These are phyloP conservation scores for Palaemon carinicauda DNA, from an alignment of 1,140 invertebrate genomes.

Conservation along the genomic window DNA sequence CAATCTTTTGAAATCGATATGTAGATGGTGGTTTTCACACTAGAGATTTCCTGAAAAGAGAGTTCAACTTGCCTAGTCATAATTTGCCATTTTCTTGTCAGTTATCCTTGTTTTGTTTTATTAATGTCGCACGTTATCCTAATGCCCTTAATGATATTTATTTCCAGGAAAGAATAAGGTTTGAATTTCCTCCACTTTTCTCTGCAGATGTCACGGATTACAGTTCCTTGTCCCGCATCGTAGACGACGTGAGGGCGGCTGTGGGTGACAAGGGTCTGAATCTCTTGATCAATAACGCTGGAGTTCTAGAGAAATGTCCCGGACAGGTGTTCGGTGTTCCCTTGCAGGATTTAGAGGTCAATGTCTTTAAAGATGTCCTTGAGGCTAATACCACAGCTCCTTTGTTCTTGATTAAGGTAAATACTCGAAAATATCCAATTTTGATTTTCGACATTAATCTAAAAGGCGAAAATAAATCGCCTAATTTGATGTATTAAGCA, in stretches of 20 bases:
- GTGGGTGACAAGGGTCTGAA: constrained; percentile 56
- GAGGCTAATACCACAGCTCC: constrained; percentile 62
- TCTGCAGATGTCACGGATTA: neutral
- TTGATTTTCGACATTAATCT: neutral
- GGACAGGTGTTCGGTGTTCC: neutral
- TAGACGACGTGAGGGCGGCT: neutral
- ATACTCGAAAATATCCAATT: neutral
- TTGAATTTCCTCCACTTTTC: neutral
- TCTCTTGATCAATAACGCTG: constrained; percentile 65
- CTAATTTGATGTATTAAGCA: neutral
- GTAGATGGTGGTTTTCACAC: too few relatives aligned
- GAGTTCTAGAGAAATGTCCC: constrained; percentile 26
- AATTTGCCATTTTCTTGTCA: too few relatives aligned
- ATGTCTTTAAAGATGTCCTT: neutral
- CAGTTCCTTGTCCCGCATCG: neutral
- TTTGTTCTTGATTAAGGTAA: constrained; percentile 61
- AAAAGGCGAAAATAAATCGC: too few relatives aligned
- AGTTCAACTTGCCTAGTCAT: too few relatives aligned
- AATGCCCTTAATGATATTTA: too few relatives aligned
- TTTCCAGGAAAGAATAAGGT: too few relatives aligned
- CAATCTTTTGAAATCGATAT: too few relatives aligned
- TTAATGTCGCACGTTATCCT: too few relatives aligned
- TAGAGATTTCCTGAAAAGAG: too few relatives aligned
- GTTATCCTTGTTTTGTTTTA: too few relatives aligned
- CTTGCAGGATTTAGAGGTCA: constrained; percentile 1